Evolutionary conservation across 2,113 vertebrate species (phyloP).

Genomic region (Boleophthalmus pectinirostris): DNA sequence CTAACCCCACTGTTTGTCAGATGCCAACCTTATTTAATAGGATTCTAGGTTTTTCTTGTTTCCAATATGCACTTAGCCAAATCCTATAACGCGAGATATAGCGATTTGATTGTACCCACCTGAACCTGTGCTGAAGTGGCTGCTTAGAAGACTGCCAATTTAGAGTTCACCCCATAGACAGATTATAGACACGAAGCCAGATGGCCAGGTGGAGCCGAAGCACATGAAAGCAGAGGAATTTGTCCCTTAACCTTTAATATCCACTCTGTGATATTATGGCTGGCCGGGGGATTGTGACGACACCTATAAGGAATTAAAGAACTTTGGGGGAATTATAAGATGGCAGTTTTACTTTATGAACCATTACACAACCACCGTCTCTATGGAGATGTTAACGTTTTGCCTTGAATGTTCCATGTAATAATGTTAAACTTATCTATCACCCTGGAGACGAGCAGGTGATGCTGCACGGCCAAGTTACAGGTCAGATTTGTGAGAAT

Average conservation of each 20-base stretch:
- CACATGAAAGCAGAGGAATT: slow-evolving; percentile 59
- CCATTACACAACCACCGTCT: no score
- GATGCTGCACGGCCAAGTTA: no score
- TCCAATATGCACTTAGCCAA: slow-evolving; percentile 51
- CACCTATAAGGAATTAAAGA: neutral
- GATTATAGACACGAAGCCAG: slow-evolving; percentile 70
- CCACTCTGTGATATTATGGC: slow-evolving; percentile 38
- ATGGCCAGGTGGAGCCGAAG: slow-evolving; percentile 62
- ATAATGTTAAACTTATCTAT: no score
- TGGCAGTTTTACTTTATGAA: no score
- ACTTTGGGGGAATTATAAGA: neutral
- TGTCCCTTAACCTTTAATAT: slow-evolving; percentile 64
- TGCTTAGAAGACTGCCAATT: slow-evolving; percentile 65
- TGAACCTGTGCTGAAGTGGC: slow-evolving; percentile 63
- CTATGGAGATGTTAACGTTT: no score
- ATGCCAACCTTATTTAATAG: slow-evolving; percentile 35
- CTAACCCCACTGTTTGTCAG: slow-evolving; percentile 43
- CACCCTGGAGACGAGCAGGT: no score
- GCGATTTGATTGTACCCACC: slow-evolving; percentile 66
- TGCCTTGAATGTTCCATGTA: no score
- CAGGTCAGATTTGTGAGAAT: no score
- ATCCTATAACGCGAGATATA: slow-evolving; percentile 47
- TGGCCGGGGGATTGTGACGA: neutral
- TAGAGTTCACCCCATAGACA: slow-evolving; percentile 70
- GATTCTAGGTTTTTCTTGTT: slow-evolving; percentile 36